Evolutionary conservation across 1,140 invertebrate genomes (phyloP), one percentile per base, ranked within the genome.

Genomic region (Calephelis virginiensis): DNA sequence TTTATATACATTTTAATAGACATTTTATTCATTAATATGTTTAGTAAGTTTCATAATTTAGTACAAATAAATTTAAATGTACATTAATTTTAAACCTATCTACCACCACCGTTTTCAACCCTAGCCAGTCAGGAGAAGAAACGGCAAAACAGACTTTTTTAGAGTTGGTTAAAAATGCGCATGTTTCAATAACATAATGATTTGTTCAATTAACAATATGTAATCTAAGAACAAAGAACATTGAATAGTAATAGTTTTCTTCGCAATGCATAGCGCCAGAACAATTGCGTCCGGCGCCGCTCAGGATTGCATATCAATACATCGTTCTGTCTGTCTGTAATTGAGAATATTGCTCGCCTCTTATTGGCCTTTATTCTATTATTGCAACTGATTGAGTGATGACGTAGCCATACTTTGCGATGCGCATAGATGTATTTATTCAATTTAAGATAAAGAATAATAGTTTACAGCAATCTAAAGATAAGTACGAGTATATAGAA

Each of bases 331-430:
- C 62, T 48, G 45, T 70, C 71, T 80, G 75, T 84, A 81, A 87
- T 84, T 84, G 85, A 83, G 72, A 78, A 76, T 78, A 83, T 85
- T 85, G 82, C 67, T 65, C 63, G 72, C 75, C 66, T 69, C 73
- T 77, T 81, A 82, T 81, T 83, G 84, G 81, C 76, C 72, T 84
- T 85, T 86, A 86, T 86, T 86, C 75, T 80, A 80, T 86, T 86
- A 86, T 50, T 56, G 48, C 65, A 66, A 61, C 66, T 80, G 82
- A 83, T 83, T 84, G 80, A 82, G 75, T 76, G 73, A 72, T 78
- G 79, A 78, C 76, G 73, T 76, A 63, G 66, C 67, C 64, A 63
- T 45, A 53, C 8, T 63, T 6, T 13, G n/a, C 38, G 8, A 11
- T 17, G 38, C n/a, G 40, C 37, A 40, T 60, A 46, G 9, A 60